phyloP scores from a whole-genome alignment of 2,113 vertebrate genomes.

The Echinops telfairi region DNA sequence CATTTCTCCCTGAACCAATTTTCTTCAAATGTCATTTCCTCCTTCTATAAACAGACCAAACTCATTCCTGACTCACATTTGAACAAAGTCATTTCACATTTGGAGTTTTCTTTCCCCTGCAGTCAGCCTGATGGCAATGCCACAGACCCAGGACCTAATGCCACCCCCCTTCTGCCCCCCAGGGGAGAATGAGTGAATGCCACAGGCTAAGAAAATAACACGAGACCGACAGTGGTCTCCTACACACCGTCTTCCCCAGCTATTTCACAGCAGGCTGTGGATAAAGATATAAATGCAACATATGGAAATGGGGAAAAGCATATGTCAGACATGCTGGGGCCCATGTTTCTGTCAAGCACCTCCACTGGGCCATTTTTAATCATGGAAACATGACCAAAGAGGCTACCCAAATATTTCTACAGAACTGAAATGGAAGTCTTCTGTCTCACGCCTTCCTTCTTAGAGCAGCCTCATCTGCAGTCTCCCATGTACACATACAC shows the following conservation, averaged over 20 bases:
- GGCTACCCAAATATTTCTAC: constrained; percentile 66
- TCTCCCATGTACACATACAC: constrained; percentile 38
- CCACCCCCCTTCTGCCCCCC: background rate
- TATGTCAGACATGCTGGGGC: constrained; percentile 53
- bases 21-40: constrained; percentile 71
- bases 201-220: constrained; percentile 61
- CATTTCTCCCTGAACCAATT: constrained; percentile 66
- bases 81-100: constrained; percentile 75
- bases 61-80: constrained; percentile 69
- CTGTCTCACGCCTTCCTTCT: constrained; percentile 62
- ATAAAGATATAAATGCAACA: constrained; percentile 72
- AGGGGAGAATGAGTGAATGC: constrained; percentile 63
- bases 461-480: constrained; percentile 38
- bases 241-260: background rate
- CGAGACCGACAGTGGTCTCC: constrained; percentile 33
- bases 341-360: constrained; percentile 41
- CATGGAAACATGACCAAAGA: constrained; percentile 59
- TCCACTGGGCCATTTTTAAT: constrained; percentile 65
- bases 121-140: constrained; percentile 59
- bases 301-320: constrained; percentile 66
- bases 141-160: constrained; percentile 57
- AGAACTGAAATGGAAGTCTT: constrained; percentile 51
- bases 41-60: constrained; percentile 68
- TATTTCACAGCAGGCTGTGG: constrained; percentile 48
- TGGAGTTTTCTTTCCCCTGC: constrained; percentile 66